Base-by-base conservation (phyloP, 2,888 invertebrate genomes). In the Dione vanillae region DNA sequence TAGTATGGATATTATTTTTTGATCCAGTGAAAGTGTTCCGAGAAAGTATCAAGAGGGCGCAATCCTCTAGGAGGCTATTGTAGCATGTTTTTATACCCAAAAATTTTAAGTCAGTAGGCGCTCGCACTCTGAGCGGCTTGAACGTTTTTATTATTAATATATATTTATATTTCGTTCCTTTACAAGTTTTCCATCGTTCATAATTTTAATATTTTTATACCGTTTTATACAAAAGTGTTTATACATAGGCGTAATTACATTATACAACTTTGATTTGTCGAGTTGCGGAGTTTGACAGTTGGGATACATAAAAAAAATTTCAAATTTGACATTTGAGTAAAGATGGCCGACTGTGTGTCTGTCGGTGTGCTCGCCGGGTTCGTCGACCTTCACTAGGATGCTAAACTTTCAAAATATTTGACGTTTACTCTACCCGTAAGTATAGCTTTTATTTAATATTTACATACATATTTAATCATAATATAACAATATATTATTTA, bases 41-140 rank as follows among this genome's bases (percentile, higher is more conserved):
- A 72, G 78, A 82, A 83, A 92, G 91, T 83, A 92, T 83, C 92
- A 92, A 92, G 90, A 86, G 75, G 70, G 75, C 16, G 75, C 78
- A 74, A 41, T 85, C 92, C 87, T 76, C 71, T 74, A 83, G 89
- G 86, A 89, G 92, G 90, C 92, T 88, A 93, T 93, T 92, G 93
- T 93, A 93, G 92, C 92, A 91, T 93, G 93, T 93, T 93, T 93
- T 93, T 93, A 93, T 93, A 88, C 93, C 93, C 92, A 93, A 93
- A 93, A 93, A 93, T 93, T 93, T 93, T 92, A 93, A 93, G 91
- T 92, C 93, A 93, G 93, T 93, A 92, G 93, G 92, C 93, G 92
- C 93, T 92, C 92, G 91, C 85, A 92, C 93, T 89, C 93, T 81
- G 93, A 88, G 89, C 91, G 85, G 91, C 91, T 89, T 87, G 90